These are phyloP conservation scores for Lepidotrigona ventralis DNA, from an alignment of 1,140 invertebrate species.

Conservation along the genomic window DNA sequence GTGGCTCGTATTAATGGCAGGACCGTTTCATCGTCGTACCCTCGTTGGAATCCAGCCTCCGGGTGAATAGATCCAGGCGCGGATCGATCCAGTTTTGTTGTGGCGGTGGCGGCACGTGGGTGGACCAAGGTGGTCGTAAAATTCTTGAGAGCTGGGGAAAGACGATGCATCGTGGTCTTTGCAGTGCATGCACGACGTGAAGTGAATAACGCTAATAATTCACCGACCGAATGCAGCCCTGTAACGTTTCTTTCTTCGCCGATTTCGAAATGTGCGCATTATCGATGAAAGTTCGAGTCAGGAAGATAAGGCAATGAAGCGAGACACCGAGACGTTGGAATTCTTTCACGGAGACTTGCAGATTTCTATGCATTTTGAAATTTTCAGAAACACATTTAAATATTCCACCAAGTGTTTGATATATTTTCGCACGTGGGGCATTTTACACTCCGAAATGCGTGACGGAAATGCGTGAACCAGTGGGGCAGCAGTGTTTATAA, in stretches of 20 bases:
- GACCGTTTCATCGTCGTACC: not conserved
- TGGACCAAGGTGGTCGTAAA: conserved; percentile 29
- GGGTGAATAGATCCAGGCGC: not conserved
- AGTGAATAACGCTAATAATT: conserved; percentile 32
- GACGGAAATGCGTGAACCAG: too few relatives aligned
- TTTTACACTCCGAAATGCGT: too few relatives aligned
- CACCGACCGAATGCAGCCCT: not conserved
- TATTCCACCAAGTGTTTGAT: too few relatives aligned
- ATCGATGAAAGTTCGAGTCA: not conserved
- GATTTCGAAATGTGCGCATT: not conserved
- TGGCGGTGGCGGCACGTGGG: conserved; percentile 9
- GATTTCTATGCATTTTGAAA: too few relatives aligned
- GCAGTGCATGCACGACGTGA: not conserved
- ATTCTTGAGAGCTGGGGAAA: conserved; percentile 11
- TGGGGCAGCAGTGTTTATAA: too few relatives aligned
- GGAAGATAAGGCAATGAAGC: not conserved
- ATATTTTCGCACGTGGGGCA: too few relatives aligned
- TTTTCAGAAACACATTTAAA: too few relatives aligned
- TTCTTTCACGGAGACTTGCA: not conserved
- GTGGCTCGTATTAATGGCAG: conserved; percentile 18
- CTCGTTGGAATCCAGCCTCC: not conserved
- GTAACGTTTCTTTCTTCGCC: not conserved
- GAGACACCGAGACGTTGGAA: not conserved
- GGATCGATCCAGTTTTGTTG: conserved; percentile 7
- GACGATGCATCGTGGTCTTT: not conserved